Evolutionary conservation across 2,113 vertebrate genomes (phyloP), one percentile per base, ranked within the genome.

Genomic region (Hiodon tergisus): DNA sequence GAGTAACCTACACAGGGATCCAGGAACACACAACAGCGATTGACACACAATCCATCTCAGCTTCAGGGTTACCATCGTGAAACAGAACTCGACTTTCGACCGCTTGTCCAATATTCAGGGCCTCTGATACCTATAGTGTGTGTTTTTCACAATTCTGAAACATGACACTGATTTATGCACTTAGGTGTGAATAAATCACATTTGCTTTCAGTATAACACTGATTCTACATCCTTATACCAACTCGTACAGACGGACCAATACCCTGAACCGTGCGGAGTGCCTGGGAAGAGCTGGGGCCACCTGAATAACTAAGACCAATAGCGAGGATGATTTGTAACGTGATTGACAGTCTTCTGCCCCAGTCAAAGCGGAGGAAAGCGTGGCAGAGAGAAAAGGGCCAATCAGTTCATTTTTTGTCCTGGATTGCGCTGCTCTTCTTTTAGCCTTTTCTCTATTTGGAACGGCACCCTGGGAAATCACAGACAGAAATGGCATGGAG

Each of bases 1-100:
- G 59, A 71, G 9, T 17, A 65, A 17, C 31, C 58, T 50, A 62
- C 51, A 71, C 69, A 46, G 54, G n/a, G 62, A 14, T 65, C 61
- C 72, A 66, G 31, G 60, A 73, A 61, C 61, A 63, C 63, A 73
- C 72, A 65, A 66, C 51, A 73, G 72, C n/a, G 48, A 66, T 47
- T 66, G 63, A 66, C 61, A 66, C 61, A 66, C 31, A 73, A 54
- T 65, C 31, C 5, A 66, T 65, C 61, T 66, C 10, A 46, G 61
- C 52, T 55, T 53, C 71, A 65, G n/a, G 60, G 17, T 62, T 65
- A 60, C 55, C 71, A 31, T 48, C 72, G 16, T 31, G 7, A 63
- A 66, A 51, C 61, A 65, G 61, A 46, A 46, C 63, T 66, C 63
- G 48, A 66, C 63, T 11, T 47, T 66, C 48, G 63, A 66, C 46